These are phyloP conservation scores for Psilopogon haemacephalus DNA, from an alignment of 2,113 vertebrate species.

Conservation along the genomic window DNA sequence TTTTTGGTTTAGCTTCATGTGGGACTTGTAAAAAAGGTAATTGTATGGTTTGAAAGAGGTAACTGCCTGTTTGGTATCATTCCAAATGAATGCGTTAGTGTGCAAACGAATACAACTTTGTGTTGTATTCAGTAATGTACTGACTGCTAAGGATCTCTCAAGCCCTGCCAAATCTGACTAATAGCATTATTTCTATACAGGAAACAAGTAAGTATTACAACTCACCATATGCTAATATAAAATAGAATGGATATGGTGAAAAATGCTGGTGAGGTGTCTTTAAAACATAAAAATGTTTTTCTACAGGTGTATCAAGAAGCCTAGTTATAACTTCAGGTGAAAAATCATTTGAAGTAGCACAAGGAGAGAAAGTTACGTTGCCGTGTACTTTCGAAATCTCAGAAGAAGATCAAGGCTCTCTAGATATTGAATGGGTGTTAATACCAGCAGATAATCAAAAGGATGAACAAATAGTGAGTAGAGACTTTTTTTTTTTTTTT, in stretches of 20 bases:
- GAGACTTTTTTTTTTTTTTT: neutral
- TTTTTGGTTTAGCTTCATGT: neutral
- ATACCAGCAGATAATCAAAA: conserved; percentile 75
- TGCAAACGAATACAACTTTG: neutral
- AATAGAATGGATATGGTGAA: neutral
- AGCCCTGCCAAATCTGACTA: accelerated
- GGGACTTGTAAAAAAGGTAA: neutral
- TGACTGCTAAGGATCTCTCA: neutral
- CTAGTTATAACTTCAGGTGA: conserved; percentile 69
- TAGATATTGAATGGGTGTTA: conserved; percentile 81
- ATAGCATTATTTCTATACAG: neutral
- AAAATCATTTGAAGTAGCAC: conserved; percentile 72
- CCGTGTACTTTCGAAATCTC: conserved; percentile 72
- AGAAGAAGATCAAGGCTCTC: conserved; percentile 50
- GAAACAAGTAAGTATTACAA: neutral
- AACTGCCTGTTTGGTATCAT: neutral
- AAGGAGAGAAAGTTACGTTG: conserved; percentile 76
- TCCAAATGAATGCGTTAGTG: neutral
- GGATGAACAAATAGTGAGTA: conserved; percentile 75
- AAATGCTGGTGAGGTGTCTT: neutral
- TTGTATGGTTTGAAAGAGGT: neutral
- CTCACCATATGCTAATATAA: neutral
- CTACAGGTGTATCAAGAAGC: conserved; percentile 67
- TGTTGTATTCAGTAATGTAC: neutral
- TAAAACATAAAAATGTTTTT: neutral